Base-by-base conservation (phyloP, 2,888 invertebrate genomes). In the Ferdinandea cuprea region DNA sequence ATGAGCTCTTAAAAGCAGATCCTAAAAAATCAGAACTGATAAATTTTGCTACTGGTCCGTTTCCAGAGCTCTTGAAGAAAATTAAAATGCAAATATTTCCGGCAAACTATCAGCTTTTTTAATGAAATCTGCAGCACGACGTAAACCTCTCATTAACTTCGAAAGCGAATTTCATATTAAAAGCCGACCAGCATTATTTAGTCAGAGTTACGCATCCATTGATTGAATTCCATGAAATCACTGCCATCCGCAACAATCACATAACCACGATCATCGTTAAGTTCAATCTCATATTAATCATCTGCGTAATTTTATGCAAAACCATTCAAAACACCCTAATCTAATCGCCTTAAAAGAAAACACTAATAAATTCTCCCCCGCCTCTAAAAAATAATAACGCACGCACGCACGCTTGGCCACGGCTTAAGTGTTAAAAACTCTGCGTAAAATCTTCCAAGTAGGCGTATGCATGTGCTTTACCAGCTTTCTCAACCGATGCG, bases 391-490 rank as follows among this genome's bases (percentile, higher is more conserved):
- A 3, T 13, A n/a, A 42, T n/a, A n/a, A n/a, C n/a, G n/a, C n/a
- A n/a, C 7, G 58, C 48, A 13, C 25, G 11, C 19, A 17, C 28
- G 19, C 21, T 25, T 37, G n/a, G n/a, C 37, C 13, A 19, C 17
- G n/a, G 25, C 21, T 61, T 11, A 37, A 65, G 56, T 73, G 73
- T 28, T 56, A 40, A 59, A 71, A 71, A 59, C 58, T n/a, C 4
- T 66, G 74, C 74, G 65, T 74, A 40, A 79, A 71, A 72, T 71
- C 48, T 54, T 7, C 56, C 32, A 46, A 71, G 81, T 77, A 72
- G 81, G 77, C 81, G 77, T 77, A 3, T 46, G 46, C 40, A 17
- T 32, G 28, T 15, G 13, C 17, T n/a, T 32, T 40, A 40, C 54
- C 19, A 28, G 37, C 65, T 66, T 74, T 74, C 56, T 17, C 65